Evolutionary conservation across 2,888 invertebrate genomes (phyloP).

Genomic region (Synanthedon vespiformis): DNA sequence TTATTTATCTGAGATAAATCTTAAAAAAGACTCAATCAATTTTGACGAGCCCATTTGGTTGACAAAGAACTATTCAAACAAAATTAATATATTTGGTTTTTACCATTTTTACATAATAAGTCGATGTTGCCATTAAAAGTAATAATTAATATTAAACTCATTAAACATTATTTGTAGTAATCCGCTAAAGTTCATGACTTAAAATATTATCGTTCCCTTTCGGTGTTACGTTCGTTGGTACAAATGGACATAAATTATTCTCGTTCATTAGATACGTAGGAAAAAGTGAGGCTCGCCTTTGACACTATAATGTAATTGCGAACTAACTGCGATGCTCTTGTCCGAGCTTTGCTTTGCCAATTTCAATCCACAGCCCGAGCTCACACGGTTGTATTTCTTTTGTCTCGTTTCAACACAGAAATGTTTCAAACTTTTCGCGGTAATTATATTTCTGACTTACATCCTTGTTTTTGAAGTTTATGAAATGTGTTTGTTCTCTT

Average conservation of each 20-base stretch:
- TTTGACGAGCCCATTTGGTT: no score
- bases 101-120: no score
- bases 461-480: neutral
- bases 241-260: slow-evolving; percentile 42
- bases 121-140: no score
- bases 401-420: neutral
- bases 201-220: slow-evolving; percentile 2
- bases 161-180: neutral
- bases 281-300: slow-evolving; percentile 34
- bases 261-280: slow-evolving; percentile 36
- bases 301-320: slow-evolving; percentile 32
- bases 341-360: neutral
- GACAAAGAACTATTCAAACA: no score
- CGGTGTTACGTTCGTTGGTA: slow-evolving; percentile 12
- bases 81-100: no score
- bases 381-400: neutral
- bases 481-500: neutral
- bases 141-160: no score
- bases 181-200: slow-evolving; percentile 5
- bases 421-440: neutral
- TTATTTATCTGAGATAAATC: no score
- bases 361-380: neutral
- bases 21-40: no score
- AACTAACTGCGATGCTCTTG: slow-evolving; percentile 6
- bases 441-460: neutral